Evolutionary conservation across 1,140 invertebrate species (phyloP), one percentile per base, ranked within the genome.

Genomic region (Cotesia glomerata): DNA sequence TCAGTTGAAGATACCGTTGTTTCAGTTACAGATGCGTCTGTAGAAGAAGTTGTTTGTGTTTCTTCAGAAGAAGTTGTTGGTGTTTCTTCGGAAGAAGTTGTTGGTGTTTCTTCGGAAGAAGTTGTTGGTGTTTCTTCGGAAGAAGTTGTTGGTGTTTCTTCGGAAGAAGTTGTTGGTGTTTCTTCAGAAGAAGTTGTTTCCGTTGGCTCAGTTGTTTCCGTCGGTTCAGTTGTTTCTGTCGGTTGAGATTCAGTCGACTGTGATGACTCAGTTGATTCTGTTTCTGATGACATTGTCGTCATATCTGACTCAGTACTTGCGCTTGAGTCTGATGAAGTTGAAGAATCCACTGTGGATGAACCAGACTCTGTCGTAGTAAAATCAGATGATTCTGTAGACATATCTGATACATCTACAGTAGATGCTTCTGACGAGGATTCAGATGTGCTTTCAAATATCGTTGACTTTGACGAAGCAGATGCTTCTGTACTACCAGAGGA

Each of bases 171-270:
- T 7, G 73, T 76, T 68, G 74, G 76, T 8, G 73, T 77, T n/a
- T 71, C 69, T 26, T 73, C 79, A 14, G 79, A 77, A 5, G 76
- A 32, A 5, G 64, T 70, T 67, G 65, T 74, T 54, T 13, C 66
- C 0, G 45, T 58, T 18, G 58, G 16, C 14, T 65, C 34, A 14
- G 54, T 32, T 7, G 61, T 76, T 8, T 73, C n/a, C 13, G 67
- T 54, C 3, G 74, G 69, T 49, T 77, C 71, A 11, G 74, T 80
- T 34, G 80, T 78, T 18, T 66, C 74, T 5, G 79, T 73, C 0
- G 34, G 16, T 39, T 13, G n/a, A 13, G 71, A 56, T 67, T 59
- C 64, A n/a, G 67, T 66, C 7, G 66, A 68, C 26, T 49, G 59
- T 13, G 59, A 69, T 11, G 58, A 58, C 32, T 36, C 59, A 3